A percentile compares a stretch with the other conserved stretches of the same genome.
Evolutionary conservation across 2,888 invertebrate species (phyloP).

Genomic region (Brachycybe producta): DNA sequence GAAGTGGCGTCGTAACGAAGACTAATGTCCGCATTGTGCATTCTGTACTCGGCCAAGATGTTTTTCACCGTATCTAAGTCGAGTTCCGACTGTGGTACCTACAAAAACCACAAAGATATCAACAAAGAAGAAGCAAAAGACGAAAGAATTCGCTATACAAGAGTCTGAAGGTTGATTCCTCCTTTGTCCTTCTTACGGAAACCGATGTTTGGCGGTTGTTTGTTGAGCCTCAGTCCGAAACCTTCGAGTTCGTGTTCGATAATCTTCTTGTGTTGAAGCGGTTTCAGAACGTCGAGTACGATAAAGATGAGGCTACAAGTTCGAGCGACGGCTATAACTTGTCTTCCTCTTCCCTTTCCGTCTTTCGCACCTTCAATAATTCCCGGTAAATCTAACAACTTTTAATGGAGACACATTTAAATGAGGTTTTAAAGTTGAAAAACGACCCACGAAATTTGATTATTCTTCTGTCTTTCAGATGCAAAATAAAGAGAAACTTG

Average conservation of each 20-base stretch:
- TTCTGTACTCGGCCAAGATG: slow-evolving; percentile 93
- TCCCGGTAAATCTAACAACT: slow-evolving; percentile 96
- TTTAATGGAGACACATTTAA: too few species aligned
- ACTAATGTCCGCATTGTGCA: slow-evolving; percentile 96
- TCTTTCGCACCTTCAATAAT: slow-evolving; percentile 99
- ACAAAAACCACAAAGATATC: background rate
- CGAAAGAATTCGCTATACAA: slow-evolving; percentile 44
- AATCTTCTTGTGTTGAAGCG: slow-evolving; percentile 86
- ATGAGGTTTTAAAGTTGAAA: too few species aligned
- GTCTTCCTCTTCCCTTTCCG: slow-evolving; percentile 95
- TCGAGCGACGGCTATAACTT: slow-evolving; percentile 96
- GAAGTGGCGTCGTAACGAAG: slow-evolving; percentile 86
- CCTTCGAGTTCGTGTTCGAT: slow-evolving; percentile 98
- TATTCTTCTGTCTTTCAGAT: too few species aligned
- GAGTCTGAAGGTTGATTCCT: slow-evolving; percentile 85
- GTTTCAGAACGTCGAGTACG: slow-evolving; percentile 93
- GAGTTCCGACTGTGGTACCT: slow-evolving; percentile 79
- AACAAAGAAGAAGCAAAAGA: background rate
- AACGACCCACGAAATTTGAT: too few species aligned
- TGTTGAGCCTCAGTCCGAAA: slow-evolving; percentile 87
- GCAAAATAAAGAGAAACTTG: too few species aligned
- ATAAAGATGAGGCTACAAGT: slow-evolving; percentile 97
- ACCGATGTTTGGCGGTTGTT: slow-evolving; percentile 91
- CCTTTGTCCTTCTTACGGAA: slow-evolving; percentile 97
- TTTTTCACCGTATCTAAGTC: slow-evolving; percentile 89